These are phyloP conservation scores for Helicoverpa armigera DNA, from an alignment of 1,140 invertebrate species.

Conservation along the genomic window DNA sequence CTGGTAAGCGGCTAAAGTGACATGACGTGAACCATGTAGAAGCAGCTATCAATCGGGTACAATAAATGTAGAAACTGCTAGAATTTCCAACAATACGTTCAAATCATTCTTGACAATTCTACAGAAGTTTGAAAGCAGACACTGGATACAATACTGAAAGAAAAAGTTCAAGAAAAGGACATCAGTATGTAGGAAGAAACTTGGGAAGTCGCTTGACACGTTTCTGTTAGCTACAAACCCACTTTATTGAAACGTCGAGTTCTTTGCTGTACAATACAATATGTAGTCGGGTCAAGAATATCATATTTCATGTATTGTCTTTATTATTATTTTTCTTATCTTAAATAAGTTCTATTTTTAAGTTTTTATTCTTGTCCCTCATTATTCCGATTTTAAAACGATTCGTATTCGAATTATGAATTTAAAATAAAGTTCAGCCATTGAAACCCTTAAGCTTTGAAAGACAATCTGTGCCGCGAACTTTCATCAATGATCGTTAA, in stretches of 20 bases:
- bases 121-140: background rate
- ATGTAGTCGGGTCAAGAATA: too few species aligned
- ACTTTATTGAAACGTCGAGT: conserved; percentile 14
- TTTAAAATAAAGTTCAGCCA: conserved; percentile 22
- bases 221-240: background rate
- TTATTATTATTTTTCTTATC: too few species aligned
- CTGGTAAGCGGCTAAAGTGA: background rate
- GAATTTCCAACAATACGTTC: background rate
- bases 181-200: conserved; percentile 18
- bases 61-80: background rate
- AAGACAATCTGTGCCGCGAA: conserved; percentile 21
- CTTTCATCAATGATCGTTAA: conserved; percentile 32
- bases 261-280: background rate
- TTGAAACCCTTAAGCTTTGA: conserved; percentile 16
- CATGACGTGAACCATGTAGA: background rate
- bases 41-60: background rate
- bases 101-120: background rate
- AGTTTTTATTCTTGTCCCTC: too few species aligned
- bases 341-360: background rate
- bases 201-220: conserved; percentile 16
- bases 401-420: conserved; percentile 10
- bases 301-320: too few species aligned
- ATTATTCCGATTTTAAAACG: background rate
- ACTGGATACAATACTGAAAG: conserved; percentile 15
- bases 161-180: conserved; percentile 30